Conservation (phyloP, 2,113 vertebrate genomes). For the Zosterops hypoxanthus region DNA sequence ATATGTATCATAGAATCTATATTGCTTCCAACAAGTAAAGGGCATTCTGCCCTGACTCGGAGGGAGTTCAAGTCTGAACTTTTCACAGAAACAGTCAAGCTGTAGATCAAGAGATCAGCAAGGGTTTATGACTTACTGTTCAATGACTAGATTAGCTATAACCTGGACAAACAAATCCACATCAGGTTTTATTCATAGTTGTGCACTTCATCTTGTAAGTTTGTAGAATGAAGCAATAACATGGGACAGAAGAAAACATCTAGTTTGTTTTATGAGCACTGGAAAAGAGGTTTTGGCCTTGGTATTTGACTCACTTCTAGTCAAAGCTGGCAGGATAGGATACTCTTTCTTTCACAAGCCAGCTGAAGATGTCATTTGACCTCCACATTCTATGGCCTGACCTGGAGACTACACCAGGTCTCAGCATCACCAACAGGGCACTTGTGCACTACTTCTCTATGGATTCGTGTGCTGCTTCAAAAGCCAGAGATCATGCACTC, state of each 20-base stretch:
- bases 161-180: background rate
- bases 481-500: background rate
- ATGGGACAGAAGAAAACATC: background rate
- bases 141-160: background rate
- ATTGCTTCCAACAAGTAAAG: background rate
- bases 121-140: background rate
- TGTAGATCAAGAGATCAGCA: background rate
- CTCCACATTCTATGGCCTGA: background rate
- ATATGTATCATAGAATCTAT: background rate
- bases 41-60: background rate
- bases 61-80: background rate
- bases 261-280: background rate
- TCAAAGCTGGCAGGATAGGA: background rate
- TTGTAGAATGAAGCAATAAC: background rate
- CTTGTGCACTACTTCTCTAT: background rate
- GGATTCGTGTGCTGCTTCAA: background rate
- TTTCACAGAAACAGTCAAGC: background rate
- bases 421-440: background rate
- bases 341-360: background rate
- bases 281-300: background rate
- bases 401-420: background rate
- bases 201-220: background rate
- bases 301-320: background rate
- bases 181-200: background rate
- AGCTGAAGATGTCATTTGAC: background rate